Conservation (phyloP, 1,140 invertebrate genomes). For the Bradysia coprophila region DNA sequence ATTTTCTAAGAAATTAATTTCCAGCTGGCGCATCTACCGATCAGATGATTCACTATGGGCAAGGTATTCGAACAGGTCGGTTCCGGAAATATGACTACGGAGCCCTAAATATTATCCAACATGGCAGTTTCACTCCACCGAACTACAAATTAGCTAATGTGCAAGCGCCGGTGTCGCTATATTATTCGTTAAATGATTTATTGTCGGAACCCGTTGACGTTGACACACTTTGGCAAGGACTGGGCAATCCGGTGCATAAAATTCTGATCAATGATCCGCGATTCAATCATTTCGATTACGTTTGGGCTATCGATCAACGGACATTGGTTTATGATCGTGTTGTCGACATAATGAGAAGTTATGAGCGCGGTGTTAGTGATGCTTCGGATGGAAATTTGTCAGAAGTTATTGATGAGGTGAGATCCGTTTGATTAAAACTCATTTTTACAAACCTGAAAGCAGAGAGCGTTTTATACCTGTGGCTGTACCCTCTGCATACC, state of each 20-base stretch:
- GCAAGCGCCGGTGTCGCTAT: slow-evolving; percentile 38
- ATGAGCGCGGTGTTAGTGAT: no score
- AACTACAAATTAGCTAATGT: slow-evolving; percentile 38
- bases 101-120: slow-evolving; percentile 26
- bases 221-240: slow-evolving; percentile 27
- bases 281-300: slow-evolving; percentile 47
- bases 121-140: slow-evolving; percentile 28
- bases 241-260: slow-evolving; percentile 32
- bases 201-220: slow-evolving; percentile 41
- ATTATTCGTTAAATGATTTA: slow-evolving; percentile 38
- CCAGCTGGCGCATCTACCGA: slow-evolving; percentile 20
- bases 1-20: no score
- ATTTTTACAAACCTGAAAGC: no score
- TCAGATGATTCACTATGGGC: slow-evolving; percentile 22
- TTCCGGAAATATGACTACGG: slow-evolving; percentile 22
- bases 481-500: no score
- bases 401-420: no score
- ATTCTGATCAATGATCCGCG: slow-evolving; percentile 30
- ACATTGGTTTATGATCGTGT: slow-evolving; percentile 35
- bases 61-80: slow-evolving; percentile 16
- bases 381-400: no score
- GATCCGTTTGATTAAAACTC: no score
- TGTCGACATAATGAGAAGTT: slow-evolving; percentile 27
- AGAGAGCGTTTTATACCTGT: no score
- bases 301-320: slow-evolving; percentile 40